These are phyloP conservation scores for Thoracochromis brauschi DNA, from an alignment of 2,113 vertebrate genomes.

Conservation along the genomic window DNA sequence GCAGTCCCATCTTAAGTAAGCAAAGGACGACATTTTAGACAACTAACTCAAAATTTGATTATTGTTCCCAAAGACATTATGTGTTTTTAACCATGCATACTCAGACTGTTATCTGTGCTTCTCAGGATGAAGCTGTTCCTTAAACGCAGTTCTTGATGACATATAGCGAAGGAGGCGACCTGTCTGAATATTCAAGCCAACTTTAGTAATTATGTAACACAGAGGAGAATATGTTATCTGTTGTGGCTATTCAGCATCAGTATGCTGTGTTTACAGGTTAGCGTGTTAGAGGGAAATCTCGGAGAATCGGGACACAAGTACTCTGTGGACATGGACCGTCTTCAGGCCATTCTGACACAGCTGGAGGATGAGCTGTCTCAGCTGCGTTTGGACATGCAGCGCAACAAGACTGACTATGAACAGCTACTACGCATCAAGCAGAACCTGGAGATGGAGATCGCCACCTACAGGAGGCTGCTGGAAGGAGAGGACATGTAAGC, in stretches of 20 bases:
- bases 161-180: accelerated
- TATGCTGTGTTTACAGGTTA: constrained; percentile 23
- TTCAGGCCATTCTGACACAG: constrained; percentile 59
- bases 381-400: constrained; percentile 72
- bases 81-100: neutral
- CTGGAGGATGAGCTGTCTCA: constrained; percentile 73
- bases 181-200: neutral
- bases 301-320: constrained; percentile 68
- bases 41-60: neutral
- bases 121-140: neutral
- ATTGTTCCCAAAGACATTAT: neutral
- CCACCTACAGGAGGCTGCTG: constrained; percentile 76
- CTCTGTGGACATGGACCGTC: constrained; percentile 62
- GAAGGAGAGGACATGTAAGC: constrained; percentile 75
- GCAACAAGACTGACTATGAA: constrained; percentile 73
- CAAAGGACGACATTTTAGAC: accelerated
- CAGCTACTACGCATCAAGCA: constrained; percentile 75
- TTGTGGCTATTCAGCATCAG: neutral
- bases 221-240: accelerated
- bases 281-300: constrained; percentile 70
- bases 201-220: neutral
- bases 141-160: neutral
- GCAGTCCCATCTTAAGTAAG: neutral
- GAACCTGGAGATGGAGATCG: constrained; percentile 78
- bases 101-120: neutral